These are phyloP conservation scores for Balaenoptera acutorostrata DNA, from an alignment of 2,113 vertebrate species.

Conservation along the genomic window DNA sequence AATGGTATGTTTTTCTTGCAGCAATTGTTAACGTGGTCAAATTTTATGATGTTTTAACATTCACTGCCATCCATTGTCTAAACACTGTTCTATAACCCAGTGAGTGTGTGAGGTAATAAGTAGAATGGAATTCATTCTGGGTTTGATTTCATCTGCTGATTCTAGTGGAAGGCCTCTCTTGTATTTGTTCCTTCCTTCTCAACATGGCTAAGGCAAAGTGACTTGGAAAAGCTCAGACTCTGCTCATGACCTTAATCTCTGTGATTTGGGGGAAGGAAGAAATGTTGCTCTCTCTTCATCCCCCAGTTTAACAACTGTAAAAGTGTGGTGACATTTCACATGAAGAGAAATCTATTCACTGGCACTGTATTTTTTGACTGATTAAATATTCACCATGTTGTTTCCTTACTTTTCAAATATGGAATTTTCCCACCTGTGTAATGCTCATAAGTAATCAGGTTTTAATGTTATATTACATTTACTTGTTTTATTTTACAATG, in stretches of 20 bases:
- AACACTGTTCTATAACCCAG: slow-evolving; percentile 51
- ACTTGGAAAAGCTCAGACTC: neutral
- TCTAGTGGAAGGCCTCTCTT: neutral
- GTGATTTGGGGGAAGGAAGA: neutral
- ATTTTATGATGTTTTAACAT: slow-evolving; percentile 74
- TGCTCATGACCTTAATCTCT: neutral
- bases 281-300: neutral
- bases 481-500: neutral
- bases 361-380: neutral
- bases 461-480: neutral
- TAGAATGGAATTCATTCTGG: slow-evolving; percentile 63
- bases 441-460: neutral
- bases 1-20: slow-evolving; percentile 73
- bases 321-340: neutral
- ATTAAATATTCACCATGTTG: neutral
- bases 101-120: slow-evolving; percentile 61
- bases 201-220: neutral
- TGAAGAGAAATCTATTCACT: neutral
- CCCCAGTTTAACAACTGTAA: neutral
- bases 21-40: slow-evolving; percentile 71
- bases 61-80: slow-evolving; percentile 55
- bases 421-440: neutral
- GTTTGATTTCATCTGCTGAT: slow-evolving; percentile 37
- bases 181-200: neutral
- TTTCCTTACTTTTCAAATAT: neutral